Conservation (phyloP, 2,797 vertebrate species). For the Lepilemur ruficaudatus region DNA sequence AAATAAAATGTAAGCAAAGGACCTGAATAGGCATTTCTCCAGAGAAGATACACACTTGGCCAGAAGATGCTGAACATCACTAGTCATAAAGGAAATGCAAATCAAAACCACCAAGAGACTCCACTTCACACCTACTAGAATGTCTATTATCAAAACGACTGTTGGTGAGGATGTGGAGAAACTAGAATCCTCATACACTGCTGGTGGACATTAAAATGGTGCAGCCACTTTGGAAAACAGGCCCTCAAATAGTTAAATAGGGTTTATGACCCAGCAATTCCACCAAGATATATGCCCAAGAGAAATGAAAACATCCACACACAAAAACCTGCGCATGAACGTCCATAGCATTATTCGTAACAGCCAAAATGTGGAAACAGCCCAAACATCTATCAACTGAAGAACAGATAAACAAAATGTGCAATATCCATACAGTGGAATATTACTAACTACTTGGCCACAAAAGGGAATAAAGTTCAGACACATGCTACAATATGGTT, state of each 20-base stretch:
- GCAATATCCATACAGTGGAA: not conserved
- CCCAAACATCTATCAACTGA: not conserved
- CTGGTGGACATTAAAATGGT: not conserved
- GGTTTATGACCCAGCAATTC: not conserved
- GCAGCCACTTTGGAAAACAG: not conserved
- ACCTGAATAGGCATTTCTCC: constrained; percentile 25
- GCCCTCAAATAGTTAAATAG: not conserved
- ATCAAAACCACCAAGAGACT: constrained; percentile 41
- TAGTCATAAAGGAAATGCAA: constrained; percentile 38
- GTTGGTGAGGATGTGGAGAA: not conserved
- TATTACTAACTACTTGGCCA: not conserved
- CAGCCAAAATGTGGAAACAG: not conserved
- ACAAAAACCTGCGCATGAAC: not conserved
- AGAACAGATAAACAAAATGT: not conserved
- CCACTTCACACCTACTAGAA: not conserved
- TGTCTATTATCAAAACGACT: not conserved
- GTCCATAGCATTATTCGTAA: not conserved
- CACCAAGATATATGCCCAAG: not conserved
- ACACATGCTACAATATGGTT: not conserved
- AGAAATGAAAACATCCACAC: not conserved
- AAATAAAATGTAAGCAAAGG: not conserved
- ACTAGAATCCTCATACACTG: not conserved
- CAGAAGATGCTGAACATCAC: not conserved
- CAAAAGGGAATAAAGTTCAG: not conserved
- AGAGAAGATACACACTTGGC: not conserved